Evolutionary conservation across 2,888 invertebrate species (phyloP), one percentile per base, ranked within the genome.

Genomic region (Polia nebulosa): DNA sequence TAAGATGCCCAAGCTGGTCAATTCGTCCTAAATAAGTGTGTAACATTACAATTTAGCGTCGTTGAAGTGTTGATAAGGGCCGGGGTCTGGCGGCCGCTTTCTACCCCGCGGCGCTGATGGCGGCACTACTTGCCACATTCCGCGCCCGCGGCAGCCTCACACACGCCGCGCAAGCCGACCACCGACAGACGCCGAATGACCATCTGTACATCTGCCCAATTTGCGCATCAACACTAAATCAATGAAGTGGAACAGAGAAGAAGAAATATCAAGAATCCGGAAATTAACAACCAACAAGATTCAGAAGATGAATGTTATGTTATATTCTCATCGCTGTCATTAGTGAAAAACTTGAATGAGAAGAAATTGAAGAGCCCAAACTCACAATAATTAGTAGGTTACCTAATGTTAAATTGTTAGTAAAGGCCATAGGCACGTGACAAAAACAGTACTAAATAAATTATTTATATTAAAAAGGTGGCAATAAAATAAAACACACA

Each of bases 41-140:
- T 71, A 78, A 71, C 61, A 55, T 76, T 72, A 74, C 62, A 82
- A 81, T 83, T 78, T 76, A 81, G 72, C 58, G 51, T 79, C 70
- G 72, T 74, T 61, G 81, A 78, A 81, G 81, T 78, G 75, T 72
- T 76, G 83, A 81, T 83, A 81, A 87, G 89, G 90, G 89, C 87
- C 83, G 74, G 74, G 85, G 83, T 79, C 82, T 85, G 78, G 64
- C 76, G 82, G 85, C 81, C 85, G 87, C 92, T 93, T 92, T 92
- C 93, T 92, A 91, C 91, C 92, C 91, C 59, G 91, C 81, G 92
- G 92, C 92, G 77, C 72, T 69, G 76, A 55, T 75, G 32, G 75
- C 45, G 80, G 57, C 36, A 78, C 78, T 80, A 80, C 73, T 81
- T 83, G 85, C 85, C 86, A 84, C 90, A 91, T 91, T 90, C 91